These are phyloP conservation scores for Grapholita molesta DNA, from an alignment of 1,140 invertebrate species.

Conservation along the genomic window DNA sequence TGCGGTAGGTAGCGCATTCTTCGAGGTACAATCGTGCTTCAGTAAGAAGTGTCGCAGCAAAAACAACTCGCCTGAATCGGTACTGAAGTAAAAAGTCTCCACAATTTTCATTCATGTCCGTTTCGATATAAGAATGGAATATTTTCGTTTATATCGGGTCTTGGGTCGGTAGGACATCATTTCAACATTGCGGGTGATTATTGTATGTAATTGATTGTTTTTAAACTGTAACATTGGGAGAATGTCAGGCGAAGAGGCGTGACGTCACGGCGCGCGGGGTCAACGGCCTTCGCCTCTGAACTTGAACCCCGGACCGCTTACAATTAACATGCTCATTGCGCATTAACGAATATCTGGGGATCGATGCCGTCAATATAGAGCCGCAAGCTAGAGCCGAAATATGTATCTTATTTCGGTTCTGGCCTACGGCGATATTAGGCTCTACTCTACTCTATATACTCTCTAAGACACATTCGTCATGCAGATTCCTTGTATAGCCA, in stretches of 20 bases:
- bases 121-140: not conserved
- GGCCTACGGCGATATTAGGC: not conserved
- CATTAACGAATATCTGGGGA: not conserved
- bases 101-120: not conserved
- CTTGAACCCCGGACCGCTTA: constrained; percentile 25
- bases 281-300: constrained; percentile 25
- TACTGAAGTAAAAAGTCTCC: not conserved
- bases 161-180: not conserved
- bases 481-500: too few species aligned
- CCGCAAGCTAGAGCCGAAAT: not conserved
- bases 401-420: too few species aligned
- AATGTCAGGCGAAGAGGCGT: not conserved
- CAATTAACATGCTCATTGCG: constrained; percentile 7
- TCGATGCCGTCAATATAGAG: not conserved
- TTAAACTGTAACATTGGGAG: not conserved
- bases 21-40: not conserved
- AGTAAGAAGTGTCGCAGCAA: not conserved
- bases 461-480: too few species aligned
- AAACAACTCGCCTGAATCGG: not conserved
- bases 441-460: too few species aligned
- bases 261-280: constrained; percentile 26
- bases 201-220: not conserved
- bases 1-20: not conserved
- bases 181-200: not conserved
- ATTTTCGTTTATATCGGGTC: not conserved